Base-by-base conservation (phyloP, 2,113 vertebrate genomes). In the Chaenogobius annularis region DNA sequence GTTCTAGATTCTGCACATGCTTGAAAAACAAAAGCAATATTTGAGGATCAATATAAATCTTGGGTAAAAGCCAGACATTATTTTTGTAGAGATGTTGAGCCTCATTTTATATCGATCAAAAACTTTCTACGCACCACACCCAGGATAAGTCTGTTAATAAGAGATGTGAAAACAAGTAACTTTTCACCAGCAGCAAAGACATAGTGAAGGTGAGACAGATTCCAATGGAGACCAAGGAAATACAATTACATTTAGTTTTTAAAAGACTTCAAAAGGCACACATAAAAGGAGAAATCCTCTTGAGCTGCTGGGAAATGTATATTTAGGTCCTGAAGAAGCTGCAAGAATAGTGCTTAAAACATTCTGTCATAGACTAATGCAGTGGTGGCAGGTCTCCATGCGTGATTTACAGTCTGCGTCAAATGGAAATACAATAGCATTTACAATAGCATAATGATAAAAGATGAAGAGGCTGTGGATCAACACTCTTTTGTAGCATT, bases 271-370 rank as follows among this genome's bases (percentile, higher is more conserved):
- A 35, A 64, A n/a, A 44, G 62, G 17, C n/a, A 2, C n/a, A 20
- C n/a, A 64, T 64, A 64, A 40, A 35, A 47, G 15, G 12, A 66
- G 44, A 46, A 5, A 22, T 44, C 19, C 40, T 64, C 64, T 47
- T 47, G 43, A 66, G 62, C 64, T 66, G 43, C 14, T 44, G 19
- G 12, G 64, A 66, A 47, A 66, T 54, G 17, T 20, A n/a, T 20
- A 9, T 54, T 54, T 54, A n/a, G 47, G 17, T 50, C 47, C 47
- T 19, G 15, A n/a, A 54, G 19, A 26, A 6, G 55, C 22, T 26
- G 13, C 12, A 26, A 58, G 22, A 58, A 58, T 13, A 13, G 55
- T 26, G 55, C 50, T 54, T 17, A 17, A 50, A 20, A 54, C 50
- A 10, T 54, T 54, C 1, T 50, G 0, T 19, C 7, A 43, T 54